Evolutionary conservation across 2,797 vertebrate genomes (phyloP), one percentile per base, ranked within the genome.

Genomic region (Uromys caudimaculatus): DNA sequence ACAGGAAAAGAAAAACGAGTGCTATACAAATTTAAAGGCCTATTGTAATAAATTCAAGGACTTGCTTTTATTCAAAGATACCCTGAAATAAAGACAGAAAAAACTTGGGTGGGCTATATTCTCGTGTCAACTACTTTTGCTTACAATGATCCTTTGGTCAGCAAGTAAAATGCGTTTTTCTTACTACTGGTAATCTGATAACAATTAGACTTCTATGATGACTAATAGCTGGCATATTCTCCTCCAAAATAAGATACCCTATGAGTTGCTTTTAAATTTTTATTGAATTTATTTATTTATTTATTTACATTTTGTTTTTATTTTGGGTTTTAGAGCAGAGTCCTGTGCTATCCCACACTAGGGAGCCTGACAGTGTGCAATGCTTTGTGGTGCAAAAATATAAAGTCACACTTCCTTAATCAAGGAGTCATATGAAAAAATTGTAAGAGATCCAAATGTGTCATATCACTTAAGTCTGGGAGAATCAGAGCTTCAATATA

Each of bases 121-220:
- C 94, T 75, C 90, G 47, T 52, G 5, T 89, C 81, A 96, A 89
- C 38, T 56, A 85, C 6, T 38, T 90, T 94, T 88, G 44, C 81
- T 73, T 77, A 67, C 27, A 86, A 69, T 82, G 78, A 17, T 94
- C 50, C 87, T 85, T 35, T 93, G 52, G 90, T 95, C 52, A 92
- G n/a, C 60, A 93, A 81, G 41, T 44, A 69, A 32, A 95, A 92
- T 14, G 90, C 91, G 62, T 67, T 91, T 96, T 90, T 58, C 73
- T 91, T 52, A 95, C 47, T 47, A 52, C 1, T 83, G 32, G 60
- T 89, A 71, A 78, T 83, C 54, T 95, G 3, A 38, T 89, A 95
- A 92, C 12, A 92, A 88, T 92, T 88, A 92, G 35, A 71, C 78
- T 92, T 27, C n/a, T 52, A 78, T 81, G 44, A 90, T 47, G 85